Evolutionary conservation across 1,140 invertebrate genomes (phyloP).

Genomic region (Anastrepha ludens): DNA sequence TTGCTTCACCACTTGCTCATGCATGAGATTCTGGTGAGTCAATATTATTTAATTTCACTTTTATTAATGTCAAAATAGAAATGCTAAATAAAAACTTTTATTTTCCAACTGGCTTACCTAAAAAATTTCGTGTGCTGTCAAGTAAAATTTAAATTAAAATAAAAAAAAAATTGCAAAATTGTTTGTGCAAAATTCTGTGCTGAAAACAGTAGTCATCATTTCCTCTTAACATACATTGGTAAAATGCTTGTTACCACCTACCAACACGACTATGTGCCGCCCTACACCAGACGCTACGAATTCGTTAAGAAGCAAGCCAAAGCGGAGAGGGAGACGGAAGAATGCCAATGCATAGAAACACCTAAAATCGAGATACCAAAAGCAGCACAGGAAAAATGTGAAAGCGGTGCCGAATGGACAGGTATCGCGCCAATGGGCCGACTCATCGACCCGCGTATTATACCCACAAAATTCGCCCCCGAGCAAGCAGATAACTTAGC

Average conservation of each 20-base stretch:
- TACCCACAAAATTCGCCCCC: slow-evolving; percentile 64
- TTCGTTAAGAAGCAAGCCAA: slow-evolving; percentile 60
- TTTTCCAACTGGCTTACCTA: background rate
- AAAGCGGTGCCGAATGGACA: slow-evolving; percentile 66
- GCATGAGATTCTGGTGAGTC: slow-evolving; percentile 24
- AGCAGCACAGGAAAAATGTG: slow-evolving; percentile 62
- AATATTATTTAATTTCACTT: slow-evolving; percentile 7
- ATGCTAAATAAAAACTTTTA: slow-evolving; percentile 27
- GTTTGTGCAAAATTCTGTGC: slow-evolving; percentile 44
- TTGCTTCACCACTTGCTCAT: background rate
- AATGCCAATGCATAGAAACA: slow-evolving; percentile 67
- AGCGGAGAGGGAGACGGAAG: slow-evolving; percentile 56
- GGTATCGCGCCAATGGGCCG: slow-evolving; percentile 71
- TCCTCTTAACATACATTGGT: background rate
- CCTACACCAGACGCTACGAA: slow-evolving; percentile 67
- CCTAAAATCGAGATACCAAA: slow-evolving; percentile 63
- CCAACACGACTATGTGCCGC: slow-evolving; percentile 69
- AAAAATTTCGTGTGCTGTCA: slow-evolving; percentile 26
- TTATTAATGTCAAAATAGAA: background rate
- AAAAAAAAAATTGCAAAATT: slow-evolving; percentile 38
- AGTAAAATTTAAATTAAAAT: slow-evolving; percentile 35
- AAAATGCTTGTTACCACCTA: slow-evolving; percentile 69
- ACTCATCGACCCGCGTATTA: slow-evolving; percentile 68
- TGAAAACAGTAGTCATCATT: slow-evolving; percentile 5
- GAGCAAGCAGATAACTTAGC: slow-evolving; percentile 67